Base-by-base conservation (phyloP, 2,888 invertebrate species). In the Eupithecia subfuscata region DNA sequence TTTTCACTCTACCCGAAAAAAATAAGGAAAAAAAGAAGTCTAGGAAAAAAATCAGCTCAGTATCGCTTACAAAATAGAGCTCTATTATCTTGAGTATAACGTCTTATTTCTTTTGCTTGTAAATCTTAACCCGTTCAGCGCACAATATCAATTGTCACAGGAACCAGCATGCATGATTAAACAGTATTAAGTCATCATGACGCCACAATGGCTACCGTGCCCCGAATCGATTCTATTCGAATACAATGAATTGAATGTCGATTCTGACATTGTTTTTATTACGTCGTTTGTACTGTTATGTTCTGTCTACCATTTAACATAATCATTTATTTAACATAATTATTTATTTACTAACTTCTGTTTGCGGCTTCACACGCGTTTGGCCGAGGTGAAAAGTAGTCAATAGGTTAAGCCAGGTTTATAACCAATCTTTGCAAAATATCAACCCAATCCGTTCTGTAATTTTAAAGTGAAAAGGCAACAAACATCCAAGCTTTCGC, bases 171-270 rank as follows among this genome's bases (percentile, higher is more conserved):
- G 8, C 30, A 76, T 76, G 71, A 71, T 52, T 72, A 74, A 74
- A 60, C 70, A 75, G 70, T 43, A 77, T 77, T 63, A 71, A 75
- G 77, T 67, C 75, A 73, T 75, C 22, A 43, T 18, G 80, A 78
- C 77, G 43, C 43, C 74, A 78, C 79, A 76, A 79, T 79, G 78
- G 79, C 81, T 80, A 78, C 81, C 75, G 79, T 78, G 75, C 70
- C 68, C 78, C 75, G 75, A 79, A 78, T 80, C 73, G 72, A 77
- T 77, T 52, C 73, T 71, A 77, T 76, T 80, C 77, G 77, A 80
- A 79, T 80, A 81, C 81, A 81, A 81, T 70, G 73, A 77, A 73
- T 69, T 71, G 37, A 71, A 67, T 65, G 72, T 72, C 69, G 70
- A 72, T 37, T 71, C 68, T 14, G 64, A 67, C 70, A 75, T 69